Conservation (phyloP, 2,113 vertebrate genomes). For the Corythaeola cristata region DNA sequence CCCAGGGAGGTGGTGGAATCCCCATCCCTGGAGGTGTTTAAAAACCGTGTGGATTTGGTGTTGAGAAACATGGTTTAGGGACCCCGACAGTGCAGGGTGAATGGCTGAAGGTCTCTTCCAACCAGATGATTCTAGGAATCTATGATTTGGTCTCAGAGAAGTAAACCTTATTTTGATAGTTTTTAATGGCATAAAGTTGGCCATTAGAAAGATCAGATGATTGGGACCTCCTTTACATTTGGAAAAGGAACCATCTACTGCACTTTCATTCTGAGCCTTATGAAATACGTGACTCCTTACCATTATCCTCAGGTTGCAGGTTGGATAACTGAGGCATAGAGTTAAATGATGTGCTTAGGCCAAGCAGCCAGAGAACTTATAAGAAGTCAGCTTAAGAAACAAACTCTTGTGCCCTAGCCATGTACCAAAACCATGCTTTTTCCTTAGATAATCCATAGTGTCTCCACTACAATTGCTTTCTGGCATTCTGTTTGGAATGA, state of each 20-base stretch:
- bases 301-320: neutral
- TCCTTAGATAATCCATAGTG: neutral
- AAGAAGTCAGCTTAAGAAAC: neutral
- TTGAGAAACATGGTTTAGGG: too few species aligned
- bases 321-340: neutral
- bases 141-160: neutral
- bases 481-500: neutral
- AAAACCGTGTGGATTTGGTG: too few species aligned
- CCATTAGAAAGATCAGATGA: neutral
- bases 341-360: neutral
- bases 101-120: too few species aligned
- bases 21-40: too few species aligned
- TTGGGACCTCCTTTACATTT: neutral
- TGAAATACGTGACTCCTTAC: neutral
- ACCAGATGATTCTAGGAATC: too few species aligned
- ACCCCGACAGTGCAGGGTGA: too few species aligned
- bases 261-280: neutral
- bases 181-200: neutral
- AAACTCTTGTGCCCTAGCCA: neutral
- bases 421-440: accelerated
- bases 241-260: neutral
- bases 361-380: neutral
- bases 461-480: neutral
- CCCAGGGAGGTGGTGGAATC: too few species aligned
- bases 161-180: neutral